Evolutionary conservation across 2,888 invertebrate species (phyloP).

Genomic region (Argyra leucocephala): DNA sequence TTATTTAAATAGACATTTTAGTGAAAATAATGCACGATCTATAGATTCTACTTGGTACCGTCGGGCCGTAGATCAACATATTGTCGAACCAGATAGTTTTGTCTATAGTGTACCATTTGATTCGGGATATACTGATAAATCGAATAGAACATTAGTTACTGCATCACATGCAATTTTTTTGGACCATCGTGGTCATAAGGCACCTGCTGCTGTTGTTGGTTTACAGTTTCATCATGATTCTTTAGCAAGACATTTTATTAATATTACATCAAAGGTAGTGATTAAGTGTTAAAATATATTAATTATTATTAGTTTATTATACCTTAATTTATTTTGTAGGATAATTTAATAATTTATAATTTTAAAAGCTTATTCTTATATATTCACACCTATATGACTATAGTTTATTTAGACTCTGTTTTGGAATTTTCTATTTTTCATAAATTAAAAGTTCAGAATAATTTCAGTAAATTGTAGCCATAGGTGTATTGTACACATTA

Average conservation of each 20-base stretch:
- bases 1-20: slow-evolving; percentile 58
- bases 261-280: slow-evolving; percentile 78
- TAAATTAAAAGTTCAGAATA: too few species aligned
- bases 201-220: slow-evolving; percentile 87
- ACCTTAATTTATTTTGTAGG: too few species aligned
- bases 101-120: slow-evolving; percentile 63
- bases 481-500: too few species aligned
- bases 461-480: too few species aligned
- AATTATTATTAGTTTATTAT: slow-evolving; percentile 27
- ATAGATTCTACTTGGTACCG: slow-evolving; percentile 87
- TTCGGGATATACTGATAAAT: slow-evolving; percentile 43
- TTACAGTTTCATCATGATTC: slow-evolving; percentile 77
- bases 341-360: too few species aligned
- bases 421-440: too few species aligned
- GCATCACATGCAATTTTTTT: slow-evolving; percentile 88
- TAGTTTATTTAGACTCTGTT: too few species aligned
- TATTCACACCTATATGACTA: too few species aligned
- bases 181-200: slow-evolving; percentile 70
- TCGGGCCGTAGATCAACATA: slow-evolving; percentile 80
- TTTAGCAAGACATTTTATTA: slow-evolving; percentile 73
- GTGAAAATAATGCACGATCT: slow-evolving; percentile 66
- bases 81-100: slow-evolving; percentile 78
- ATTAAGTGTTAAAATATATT: slow-evolving; percentile 11
- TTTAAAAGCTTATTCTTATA: too few species aligned
- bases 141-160: slow-evolving; percentile 59